phyloP scores from a whole-genome alignment of 2,888 invertebrate genomes.

The Listrodromus nycthemerus region DNA sequence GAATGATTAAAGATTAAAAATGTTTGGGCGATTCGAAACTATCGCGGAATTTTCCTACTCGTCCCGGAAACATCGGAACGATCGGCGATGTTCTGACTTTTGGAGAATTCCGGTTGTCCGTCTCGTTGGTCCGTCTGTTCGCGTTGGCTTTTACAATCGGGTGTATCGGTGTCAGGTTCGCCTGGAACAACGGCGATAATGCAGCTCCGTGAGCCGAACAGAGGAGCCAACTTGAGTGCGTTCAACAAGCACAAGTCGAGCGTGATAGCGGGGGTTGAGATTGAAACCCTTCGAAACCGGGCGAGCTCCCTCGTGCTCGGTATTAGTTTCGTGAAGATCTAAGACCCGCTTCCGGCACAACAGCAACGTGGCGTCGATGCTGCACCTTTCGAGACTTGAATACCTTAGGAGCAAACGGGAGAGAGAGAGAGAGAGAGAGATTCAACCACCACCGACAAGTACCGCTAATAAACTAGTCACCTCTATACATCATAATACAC shows the following conservation, averaged over 20 bases:
- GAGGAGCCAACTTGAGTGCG: slow-evolving; percentile 26
- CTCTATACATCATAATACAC: slow-evolving; percentile 23
- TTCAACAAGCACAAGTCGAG: slow-evolving; percentile 49
- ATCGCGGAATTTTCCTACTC: not conserved
- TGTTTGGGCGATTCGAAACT: not conserved
- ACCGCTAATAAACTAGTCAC: slow-evolving; percentile 40
- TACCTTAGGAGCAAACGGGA: slow-evolving; percentile 25
- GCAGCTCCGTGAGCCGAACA: slow-evolving; percentile 18
- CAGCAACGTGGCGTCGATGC: slow-evolving; percentile 2
- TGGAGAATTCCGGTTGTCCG: not conserved
- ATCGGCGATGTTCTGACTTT: slow-evolving; percentile 1
- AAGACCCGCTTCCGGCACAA: slow-evolving; percentile 23
- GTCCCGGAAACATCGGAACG: not conserved
- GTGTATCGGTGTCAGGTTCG: slow-evolving; percentile 46
- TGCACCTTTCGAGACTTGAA: slow-evolving; percentile 25
- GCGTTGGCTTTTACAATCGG: not conserved
- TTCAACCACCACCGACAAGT: slow-evolving; percentile 21
- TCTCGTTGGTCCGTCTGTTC: slow-evolving; percentile 10
- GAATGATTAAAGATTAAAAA: not conserved
- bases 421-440: not conserved
- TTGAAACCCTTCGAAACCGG: slow-evolving; percentile 38
- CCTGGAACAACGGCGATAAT: slow-evolving; percentile 10
- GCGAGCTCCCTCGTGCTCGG: slow-evolving; percentile 42
- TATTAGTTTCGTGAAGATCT: slow-evolving; percentile 19
- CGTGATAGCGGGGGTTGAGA: slow-evolving; percentile 25